These are phyloP conservation scores for Thaleichthys pacificus DNA, from an alignment of 2,797 vertebrate species.

Conservation along the genomic window DNA sequence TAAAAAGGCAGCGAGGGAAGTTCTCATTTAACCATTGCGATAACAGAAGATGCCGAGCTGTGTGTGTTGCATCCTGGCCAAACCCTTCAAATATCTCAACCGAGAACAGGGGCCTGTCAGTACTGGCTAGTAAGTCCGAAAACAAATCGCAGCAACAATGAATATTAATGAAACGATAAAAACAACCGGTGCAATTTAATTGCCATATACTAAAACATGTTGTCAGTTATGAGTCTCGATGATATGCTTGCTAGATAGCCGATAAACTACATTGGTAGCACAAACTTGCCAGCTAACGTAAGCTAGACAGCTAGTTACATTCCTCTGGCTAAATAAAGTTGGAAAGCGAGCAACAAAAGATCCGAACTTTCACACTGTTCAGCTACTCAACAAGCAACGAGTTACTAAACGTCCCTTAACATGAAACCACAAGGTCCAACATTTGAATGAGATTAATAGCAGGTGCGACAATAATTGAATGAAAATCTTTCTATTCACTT, in stretches of 20 bases:
- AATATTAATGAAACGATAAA: neutral
- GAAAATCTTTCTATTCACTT: slow-evolving; percentile 6
- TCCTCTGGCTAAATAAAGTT: slow-evolving; percentile 10
- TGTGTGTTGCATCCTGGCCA: slow-evolving; percentile 2
- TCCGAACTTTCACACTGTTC: neutral
- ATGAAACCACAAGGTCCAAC: neutral
- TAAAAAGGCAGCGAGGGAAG: slow-evolving; percentile 39
- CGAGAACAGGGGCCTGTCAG: no score
- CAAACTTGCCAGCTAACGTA: neutral
- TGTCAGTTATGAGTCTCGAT: no score
- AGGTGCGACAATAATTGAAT: neutral
- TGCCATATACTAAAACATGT: neutral
- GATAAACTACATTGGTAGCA: no score
- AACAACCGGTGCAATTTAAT: neutral
- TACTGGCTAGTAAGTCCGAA: neutral
- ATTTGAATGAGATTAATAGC: neutral
- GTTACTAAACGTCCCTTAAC: neutral
- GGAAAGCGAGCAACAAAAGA: neutral
- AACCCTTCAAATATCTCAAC: neutral
- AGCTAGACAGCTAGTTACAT: neutral
- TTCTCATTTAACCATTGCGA: slow-evolving; percentile 40
- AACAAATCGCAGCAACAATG: neutral
- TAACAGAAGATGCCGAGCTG: neutral
- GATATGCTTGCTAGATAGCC: no score
- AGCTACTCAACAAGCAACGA: neutral